A percentile compares a stretch with the other conserved stretches of the same genome.
Conservation (phyloP, 2,888 invertebrate species). For the Rosalia funebris region DNA sequence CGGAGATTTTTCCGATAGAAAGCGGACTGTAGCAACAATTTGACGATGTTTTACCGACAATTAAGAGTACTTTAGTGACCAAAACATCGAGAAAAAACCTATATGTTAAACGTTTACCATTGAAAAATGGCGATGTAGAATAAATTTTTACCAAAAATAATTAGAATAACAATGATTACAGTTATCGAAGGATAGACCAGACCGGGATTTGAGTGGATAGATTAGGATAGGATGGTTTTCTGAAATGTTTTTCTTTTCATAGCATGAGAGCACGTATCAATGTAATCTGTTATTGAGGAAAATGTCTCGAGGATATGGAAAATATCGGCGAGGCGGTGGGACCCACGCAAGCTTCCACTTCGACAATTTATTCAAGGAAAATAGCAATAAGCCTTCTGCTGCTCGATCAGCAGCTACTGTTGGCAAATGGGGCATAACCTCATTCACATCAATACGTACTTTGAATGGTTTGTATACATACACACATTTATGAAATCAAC, state of each 20-base stretch:
- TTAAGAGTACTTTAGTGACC: constrained; percentile 14
- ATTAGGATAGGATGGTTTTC: constrained; percentile 5
- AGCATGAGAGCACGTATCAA: constrained; percentile 10
- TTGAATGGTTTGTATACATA: constrained; percentile 71
- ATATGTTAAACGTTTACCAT: constrained; percentile 25
- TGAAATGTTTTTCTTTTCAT: neutral
- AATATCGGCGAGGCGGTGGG: constrained; percentile 63
- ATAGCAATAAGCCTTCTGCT: constrained; percentile 87
- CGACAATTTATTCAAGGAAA: constrained; percentile 75
- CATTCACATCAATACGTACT: constrained; percentile 89
- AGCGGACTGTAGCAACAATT: constrained; percentile 7
- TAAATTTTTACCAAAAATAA: constrained; percentile 29
- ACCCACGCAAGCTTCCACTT: constrained; percentile 71
- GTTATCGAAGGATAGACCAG: neutral
- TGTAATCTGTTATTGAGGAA: constrained; percentile 19
- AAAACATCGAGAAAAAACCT: constrained; percentile 1
- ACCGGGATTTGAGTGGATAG: constrained; percentile 2
- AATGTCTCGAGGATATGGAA: constrained; percentile 66
- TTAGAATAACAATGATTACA: constrained; percentile 15
- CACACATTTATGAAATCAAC: neutral
- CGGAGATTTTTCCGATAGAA: constrained; percentile 24
- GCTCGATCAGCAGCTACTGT: constrained; percentile 90
- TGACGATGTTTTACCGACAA: constrained; percentile 17
- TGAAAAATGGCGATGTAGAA: constrained; percentile 40
- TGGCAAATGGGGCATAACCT: constrained; percentile 94